A percentile compares a stretch with the other conserved stretches of the same genome.
These are phyloP conservation scores for Meriones psammophilus DNA, from an alignment of 2,797 vertebrate species.

Conservation along the genomic window DNA sequence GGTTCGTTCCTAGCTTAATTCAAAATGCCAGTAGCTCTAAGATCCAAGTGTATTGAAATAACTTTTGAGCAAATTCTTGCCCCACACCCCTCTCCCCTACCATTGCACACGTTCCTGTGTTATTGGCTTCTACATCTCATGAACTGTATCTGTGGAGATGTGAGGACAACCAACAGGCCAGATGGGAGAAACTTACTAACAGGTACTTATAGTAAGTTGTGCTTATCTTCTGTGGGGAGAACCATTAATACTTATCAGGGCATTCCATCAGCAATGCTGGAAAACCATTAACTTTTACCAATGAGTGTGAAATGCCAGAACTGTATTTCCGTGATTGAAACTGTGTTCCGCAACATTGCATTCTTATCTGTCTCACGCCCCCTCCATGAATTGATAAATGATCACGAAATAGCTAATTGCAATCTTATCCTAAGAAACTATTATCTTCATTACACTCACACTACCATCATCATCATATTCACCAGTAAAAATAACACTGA, in stretches of 20 bases:
- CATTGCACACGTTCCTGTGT: neutral
- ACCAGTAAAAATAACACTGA: slow-evolving; percentile 48
- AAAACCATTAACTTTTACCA: neutral
- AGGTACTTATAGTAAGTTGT: neutral
- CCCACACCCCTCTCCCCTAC: neutral
- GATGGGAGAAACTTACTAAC: neutral
- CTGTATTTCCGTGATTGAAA: neutral
- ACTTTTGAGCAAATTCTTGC: neutral
- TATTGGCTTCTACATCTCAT: neutral
- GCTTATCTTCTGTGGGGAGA: neutral
- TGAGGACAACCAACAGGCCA: neutral
- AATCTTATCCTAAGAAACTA: slow-evolving; percentile 60
- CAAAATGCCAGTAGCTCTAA: neutral
- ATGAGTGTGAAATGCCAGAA: neutral
- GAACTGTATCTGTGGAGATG: neutral
- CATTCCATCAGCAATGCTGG: neutral
- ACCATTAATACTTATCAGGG: neutral
- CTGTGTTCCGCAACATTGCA: neutral
- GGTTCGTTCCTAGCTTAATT: slow-evolving; percentile 70
- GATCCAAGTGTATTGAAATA: slow-evolving; percentile 4
- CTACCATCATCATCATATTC: neutral
- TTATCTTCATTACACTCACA: slow-evolving; percentile 53
- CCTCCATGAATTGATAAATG: neutral
- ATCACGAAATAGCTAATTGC: slow-evolving; percentile 43
- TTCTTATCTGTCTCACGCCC: neutral